A percentile compares a stretch with the other conserved stretches of the same genome.
Evolutionary conservation across 2,888 invertebrate genomes (phyloP).

Genomic region (Drosophila putrida): DNA sequence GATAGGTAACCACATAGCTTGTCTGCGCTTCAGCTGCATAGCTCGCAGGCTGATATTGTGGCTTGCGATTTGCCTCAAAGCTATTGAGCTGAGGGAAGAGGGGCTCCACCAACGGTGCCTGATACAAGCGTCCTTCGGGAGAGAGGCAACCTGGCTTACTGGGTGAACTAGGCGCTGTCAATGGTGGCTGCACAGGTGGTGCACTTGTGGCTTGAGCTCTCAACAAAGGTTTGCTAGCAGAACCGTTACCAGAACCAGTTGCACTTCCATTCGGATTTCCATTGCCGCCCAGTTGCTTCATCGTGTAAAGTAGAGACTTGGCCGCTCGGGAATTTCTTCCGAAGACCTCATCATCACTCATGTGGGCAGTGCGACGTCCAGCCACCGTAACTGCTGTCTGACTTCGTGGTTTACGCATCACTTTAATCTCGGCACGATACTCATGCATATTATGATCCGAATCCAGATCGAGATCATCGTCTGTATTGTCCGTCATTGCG

Average conservation of each 20-base stretch:
- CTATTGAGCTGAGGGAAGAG: slow-evolving; percentile 81
- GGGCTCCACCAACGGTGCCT: slow-evolving; percentile 83
- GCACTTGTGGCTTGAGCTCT: background rate
- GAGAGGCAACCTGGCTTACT: slow-evolving; percentile 74
- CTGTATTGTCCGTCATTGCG: slow-evolving; percentile 72
- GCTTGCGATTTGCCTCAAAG: slow-evolving; percentile 77
- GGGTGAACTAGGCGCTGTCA: slow-evolving; percentile 63
- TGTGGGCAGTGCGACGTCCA: slow-evolving; percentile 77
- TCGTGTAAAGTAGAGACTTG: slow-evolving; percentile 86
- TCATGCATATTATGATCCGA: slow-evolving; percentile 86
- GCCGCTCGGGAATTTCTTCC: slow-evolving; percentile 86
- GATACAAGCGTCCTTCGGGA: slow-evolving; percentile 83
- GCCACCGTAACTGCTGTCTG: slow-evolving; percentile 89
- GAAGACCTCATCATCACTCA: slow-evolving; percentile 85
- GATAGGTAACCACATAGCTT: slow-evolving; percentile 80
- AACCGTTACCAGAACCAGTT: slow-evolving; percentile 1
- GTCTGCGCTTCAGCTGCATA: slow-evolving; percentile 74
- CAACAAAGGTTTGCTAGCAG: background rate
- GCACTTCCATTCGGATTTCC: no score
- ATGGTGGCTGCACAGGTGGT: background rate
- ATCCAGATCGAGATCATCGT: slow-evolving; percentile 83
- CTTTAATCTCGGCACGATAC: slow-evolving; percentile 89
- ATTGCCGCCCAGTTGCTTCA: slow-evolving; percentile 86
- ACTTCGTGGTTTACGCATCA: slow-evolving; percentile 91
- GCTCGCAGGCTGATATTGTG: slow-evolving; percentile 61